These are phyloP conservation scores for Teleogryllus oceanicus DNA, from an alignment of 2,888 invertebrate genomes.

Conservation along the genomic window DNA sequence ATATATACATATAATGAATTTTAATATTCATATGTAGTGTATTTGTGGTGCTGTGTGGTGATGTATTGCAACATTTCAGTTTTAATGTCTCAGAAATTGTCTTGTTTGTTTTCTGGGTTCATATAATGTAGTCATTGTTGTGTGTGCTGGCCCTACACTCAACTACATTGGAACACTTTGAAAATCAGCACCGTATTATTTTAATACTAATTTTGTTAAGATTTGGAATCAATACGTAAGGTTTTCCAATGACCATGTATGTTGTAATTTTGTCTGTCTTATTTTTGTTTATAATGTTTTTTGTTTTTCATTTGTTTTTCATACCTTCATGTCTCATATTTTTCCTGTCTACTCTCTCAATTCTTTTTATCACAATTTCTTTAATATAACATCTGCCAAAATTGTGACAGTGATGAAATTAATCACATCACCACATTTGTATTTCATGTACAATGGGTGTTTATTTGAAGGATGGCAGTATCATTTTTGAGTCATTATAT, in stretches of 20 bases:
- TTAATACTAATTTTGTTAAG: background rate
- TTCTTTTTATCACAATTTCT: background rate
- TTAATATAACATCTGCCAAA: background rate
- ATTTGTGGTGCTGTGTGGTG: background rate
- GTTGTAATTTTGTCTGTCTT: background rate
- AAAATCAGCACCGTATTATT: background rate
- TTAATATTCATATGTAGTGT: background rate
- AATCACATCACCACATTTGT: background rate
- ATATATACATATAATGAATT: background rate
- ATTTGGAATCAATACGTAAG: background rate
- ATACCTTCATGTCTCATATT: slow-evolving; percentile 6
- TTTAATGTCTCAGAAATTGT: background rate
- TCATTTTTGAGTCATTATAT: slow-evolving; percentile 24
- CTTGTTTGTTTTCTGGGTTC: background rate
- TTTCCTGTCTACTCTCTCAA: slow-evolving; percentile 12
- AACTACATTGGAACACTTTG: background rate
- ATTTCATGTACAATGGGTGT: background rate
- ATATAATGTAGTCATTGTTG: background rate
- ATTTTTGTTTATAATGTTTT: background rate
- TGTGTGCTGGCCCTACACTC: slow-evolving; percentile 7
- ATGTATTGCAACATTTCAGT: background rate
- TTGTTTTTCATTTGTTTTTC: background rate
- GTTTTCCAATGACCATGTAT: background rate
- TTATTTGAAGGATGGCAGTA: background rate
- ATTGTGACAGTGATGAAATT: background rate